Base-by-base conservation (phyloP, 2,797 vertebrate species). In the Fistularia tabacaria region DNA sequence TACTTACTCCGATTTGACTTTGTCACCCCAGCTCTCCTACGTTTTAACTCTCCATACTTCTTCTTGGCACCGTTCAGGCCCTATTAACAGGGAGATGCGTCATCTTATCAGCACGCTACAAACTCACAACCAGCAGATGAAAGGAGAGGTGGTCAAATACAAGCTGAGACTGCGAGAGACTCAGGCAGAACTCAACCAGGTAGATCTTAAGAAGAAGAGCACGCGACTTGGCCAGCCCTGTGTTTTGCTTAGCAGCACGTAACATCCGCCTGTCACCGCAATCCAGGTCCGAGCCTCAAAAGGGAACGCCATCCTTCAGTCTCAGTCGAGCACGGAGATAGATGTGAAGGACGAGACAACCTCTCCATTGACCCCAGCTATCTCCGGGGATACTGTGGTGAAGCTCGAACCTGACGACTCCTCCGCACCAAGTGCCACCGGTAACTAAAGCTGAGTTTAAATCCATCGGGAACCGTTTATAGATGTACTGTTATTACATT, bases 101-200 rank as follows among this genome's bases (percentile, higher is more conserved):
- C 97, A 99, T 63, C 92, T 99, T 51, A 99, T 98, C 79, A 98
- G 96, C 84, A 99, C 96, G 1, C 90, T 99, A 53, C 97, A 99
- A 83, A 98, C 92, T 15, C 97, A 99, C 82, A 99, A 98, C 81
- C 96, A 99, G 76, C 97, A 98, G 87, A 90, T 99, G 86, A 99
- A 99, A 74, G 96, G 95, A 54, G 97, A 99, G 55, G 95, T 99
- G 66, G 83, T 96, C 39, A 92, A 97, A 71, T 99, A 92, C 73
- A 99, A 98, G 69, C 74, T 95, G 55, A 91, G 95, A 46, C 75
- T 98, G 71, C 90, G 95, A 62, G 97, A 99, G 80, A 90, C 96
- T 3, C 96, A 98, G 39, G 79, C 93, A 3, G 95, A 99, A 62
- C 88, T 98, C 67, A 93, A 91, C 85, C 96, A 98, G 93, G 96